These are phyloP conservation scores for Centropyge bicolor DNA, from an alignment of 2,797 vertebrate genomes.

Conservation along the genomic window DNA sequence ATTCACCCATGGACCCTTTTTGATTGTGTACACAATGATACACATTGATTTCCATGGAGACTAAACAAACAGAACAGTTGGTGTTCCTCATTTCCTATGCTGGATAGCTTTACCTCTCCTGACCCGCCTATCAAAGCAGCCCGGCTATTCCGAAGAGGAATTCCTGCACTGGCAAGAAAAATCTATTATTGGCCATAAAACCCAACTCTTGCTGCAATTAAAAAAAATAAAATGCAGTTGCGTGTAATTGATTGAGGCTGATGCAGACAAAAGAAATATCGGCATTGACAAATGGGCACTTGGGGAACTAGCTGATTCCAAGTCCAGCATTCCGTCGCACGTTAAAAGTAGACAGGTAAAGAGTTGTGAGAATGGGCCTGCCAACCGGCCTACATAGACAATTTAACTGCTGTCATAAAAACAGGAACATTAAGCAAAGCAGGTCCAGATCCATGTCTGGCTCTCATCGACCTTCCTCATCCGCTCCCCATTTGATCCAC, in stretches of 20 bases:
- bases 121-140: constrained; percentile 43
- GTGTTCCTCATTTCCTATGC: constrained; percentile 38
- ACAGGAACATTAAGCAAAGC: constrained; percentile 66
- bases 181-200: constrained; percentile 60
- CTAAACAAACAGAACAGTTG: constrained; percentile 58
- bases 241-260: constrained; percentile 35
- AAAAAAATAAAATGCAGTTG: constrained; percentile 20
- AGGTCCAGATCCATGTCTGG: constrained; percentile 64
- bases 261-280: constrained; percentile 34
- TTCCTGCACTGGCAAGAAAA: constrained; percentile 50
- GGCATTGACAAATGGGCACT: constrained; percentile 49
- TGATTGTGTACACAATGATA: constrained; percentile 60
- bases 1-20: constrained; percentile 57
- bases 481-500: constrained; percentile 33
- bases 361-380: constrained; percentile 53
- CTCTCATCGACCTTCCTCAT: constrained; percentile 52
- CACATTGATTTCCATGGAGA: constrained; percentile 73
- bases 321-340: constrained; percentile 8
- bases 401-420: constrained; percentile 79
- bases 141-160: constrained; percentile 44
- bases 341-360: constrained; percentile 46
- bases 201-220: constrained; percentile 32
- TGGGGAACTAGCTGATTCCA: constrained; percentile 32
- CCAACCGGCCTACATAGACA: constrained; percentile 63
- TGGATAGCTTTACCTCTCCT: constrained; percentile 53